Evolutionary conservation across 2,888 invertebrate genomes (phyloP), one percentile per base, ranked within the genome.

Genomic region (Cryptus viduatorius): DNA sequence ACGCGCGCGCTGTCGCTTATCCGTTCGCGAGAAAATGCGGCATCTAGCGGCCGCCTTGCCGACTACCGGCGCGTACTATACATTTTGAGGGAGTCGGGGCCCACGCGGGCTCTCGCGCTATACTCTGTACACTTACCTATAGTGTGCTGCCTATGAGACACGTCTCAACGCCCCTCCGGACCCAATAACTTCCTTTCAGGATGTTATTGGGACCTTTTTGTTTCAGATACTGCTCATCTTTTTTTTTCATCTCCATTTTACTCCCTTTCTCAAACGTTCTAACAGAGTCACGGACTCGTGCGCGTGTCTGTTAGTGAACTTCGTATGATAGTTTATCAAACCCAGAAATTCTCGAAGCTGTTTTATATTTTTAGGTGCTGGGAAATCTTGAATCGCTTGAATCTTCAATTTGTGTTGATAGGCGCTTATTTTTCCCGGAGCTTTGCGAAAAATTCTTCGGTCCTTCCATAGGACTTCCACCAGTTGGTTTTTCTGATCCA

Each of bases 301-400:
- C 0, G 48, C 64, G 1, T 65, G 37, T 65, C 50, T 50, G 3
- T 16, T 12, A 0, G 72, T 79, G 12, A 84, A 86, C 19, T 82
- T 79, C 5, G 48, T 50, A 5, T 75, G 65, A 37, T 77, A 89
- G 42, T 87, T 87, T 10, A 88, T 80, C 0, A 88, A 16, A 0
- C 88, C 88, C 1, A 88, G 48, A 71, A 89, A 89, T 12, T 84
- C 87, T 10, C 87, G 56, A 1, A 88, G n/a, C 53, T 88, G 85
- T 61, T 88, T 88, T 0, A 78, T 10, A 7, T 84, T 88, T 16
- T 59, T 78, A 0, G 89, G 88, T 3, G 19, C 44, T 1, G 86
- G 88, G 61, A 87, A 89, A 10, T 87, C 46, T n/a, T 85, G 67
- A 7, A 90, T 83, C 14, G 83, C 73, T n/a, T 75, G 44, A 12